Percentiles rank a stretch among this genome's conserved stretches.
Conservation (phyloP, 2,113 vertebrate genomes). For the Phylloscopus trochiloides region DNA sequence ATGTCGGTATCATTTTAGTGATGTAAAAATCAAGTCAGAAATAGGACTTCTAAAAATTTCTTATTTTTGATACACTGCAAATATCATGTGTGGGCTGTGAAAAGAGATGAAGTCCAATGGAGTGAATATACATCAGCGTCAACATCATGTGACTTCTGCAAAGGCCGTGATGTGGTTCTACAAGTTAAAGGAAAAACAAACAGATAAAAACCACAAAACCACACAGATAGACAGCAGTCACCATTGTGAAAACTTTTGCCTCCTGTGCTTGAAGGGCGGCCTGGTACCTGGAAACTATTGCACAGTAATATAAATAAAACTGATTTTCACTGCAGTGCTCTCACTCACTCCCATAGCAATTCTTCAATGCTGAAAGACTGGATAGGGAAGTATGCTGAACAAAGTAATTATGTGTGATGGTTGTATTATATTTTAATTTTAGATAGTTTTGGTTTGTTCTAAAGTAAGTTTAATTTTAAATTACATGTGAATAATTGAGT, state of each 20-base stretch:
- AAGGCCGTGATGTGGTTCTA: constrained; percentile 98
- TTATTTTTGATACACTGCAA: constrained; percentile 71
- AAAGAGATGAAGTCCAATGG: constrained; percentile 93
- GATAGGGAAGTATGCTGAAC: background rate
- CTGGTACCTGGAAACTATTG: background rate
- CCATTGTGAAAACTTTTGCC: background rate
- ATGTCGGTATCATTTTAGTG: constrained; percentile 52
- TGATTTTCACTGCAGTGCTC: background rate
- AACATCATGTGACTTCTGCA: constrained; percentile 98
- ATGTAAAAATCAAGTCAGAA: constrained; percentile 73
- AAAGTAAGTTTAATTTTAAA: background rate
- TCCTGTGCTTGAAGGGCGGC: background rate
- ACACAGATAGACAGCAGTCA: background rate
- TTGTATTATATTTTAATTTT: background rate
- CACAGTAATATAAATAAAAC: background rate
- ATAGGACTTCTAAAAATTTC: constrained; percentile 66
- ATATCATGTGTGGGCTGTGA: constrained; percentile 84
- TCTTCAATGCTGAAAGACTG: background rate
- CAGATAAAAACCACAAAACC: constrained; percentile 49
- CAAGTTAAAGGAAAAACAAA: constrained; percentile 55
- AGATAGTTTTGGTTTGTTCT: background rate
- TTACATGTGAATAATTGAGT: background rate
- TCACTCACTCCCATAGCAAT: background rate
- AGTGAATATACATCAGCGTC: constrained; percentile 85
- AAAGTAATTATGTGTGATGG: background rate